Percentiles rank a stretch among this genome's conserved stretches.
These are phyloP conservation scores for Pyrgilauda ruficollis DNA, from an alignment of 2,113 vertebrate genomes.

Conservation along the genomic window DNA sequence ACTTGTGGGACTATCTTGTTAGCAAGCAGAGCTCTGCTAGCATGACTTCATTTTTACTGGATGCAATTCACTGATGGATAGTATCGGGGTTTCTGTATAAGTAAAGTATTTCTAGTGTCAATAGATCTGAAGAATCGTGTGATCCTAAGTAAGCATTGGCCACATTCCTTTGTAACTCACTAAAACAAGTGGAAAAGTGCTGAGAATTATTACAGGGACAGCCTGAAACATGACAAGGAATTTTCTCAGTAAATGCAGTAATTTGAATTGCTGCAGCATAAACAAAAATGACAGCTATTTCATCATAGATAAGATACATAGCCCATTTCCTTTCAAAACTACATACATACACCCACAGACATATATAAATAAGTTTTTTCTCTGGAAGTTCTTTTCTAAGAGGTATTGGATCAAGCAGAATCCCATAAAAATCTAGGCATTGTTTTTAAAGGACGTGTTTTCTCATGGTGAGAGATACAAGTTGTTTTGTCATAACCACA, in stretches of 20 bases:
- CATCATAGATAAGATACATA: neutral
- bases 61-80: neutral
- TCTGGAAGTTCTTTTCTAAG: neutral
- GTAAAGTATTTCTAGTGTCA: neutral
- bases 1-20: neutral
- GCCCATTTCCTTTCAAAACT: neutral
- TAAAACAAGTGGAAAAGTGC: neutral
- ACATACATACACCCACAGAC: neutral
- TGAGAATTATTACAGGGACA: neutral
- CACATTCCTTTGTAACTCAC: neutral
- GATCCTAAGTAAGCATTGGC: neutral
- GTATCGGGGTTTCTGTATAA: neutral
- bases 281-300: neutral
- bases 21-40: neutral
- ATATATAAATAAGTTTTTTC: neutral
- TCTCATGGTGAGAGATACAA: neutral
- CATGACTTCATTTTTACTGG: neutral
- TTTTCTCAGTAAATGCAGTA: neutral
- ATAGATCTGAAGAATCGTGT: fast-evolving
- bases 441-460: neutral
- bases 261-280: neutral
- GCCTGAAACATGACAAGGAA: neutral
- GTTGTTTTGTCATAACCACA: neutral
- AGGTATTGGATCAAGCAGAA: neutral
- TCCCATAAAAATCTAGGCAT: neutral